phyloP scores from a whole-genome alignment of 2,797 vertebrate species.

The Pyrrhura leucotis region DNA sequence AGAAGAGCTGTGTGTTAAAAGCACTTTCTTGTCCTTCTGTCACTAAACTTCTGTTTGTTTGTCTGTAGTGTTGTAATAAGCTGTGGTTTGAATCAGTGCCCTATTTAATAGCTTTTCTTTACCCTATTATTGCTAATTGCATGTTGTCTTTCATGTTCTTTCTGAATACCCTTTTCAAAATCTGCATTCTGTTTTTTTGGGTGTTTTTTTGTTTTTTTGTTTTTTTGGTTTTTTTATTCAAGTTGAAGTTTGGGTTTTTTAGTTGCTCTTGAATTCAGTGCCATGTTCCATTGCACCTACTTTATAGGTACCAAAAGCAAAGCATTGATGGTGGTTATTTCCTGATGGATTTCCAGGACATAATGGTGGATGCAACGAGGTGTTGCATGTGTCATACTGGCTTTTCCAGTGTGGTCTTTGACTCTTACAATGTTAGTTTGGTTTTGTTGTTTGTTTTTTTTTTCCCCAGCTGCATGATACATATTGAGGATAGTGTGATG shows the following conservation, averaged over 20 bases:
- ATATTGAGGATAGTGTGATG: neutral
- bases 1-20: neutral
- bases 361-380: fast-evolving
- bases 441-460: too few species aligned
- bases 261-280: fast-evolving
- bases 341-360: neutral
- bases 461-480: neutral
- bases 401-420: neutral
- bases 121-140: neutral
- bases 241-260: neutral
- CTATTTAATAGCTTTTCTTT: neutral
- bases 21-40: fast-evolving
- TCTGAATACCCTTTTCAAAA: neutral
- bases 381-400: fast-evolving
- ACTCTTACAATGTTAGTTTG: fast-evolving
- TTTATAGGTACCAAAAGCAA: neutral
- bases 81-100: neutral
- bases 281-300: neutral
- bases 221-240: neutral
- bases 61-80: neutral
- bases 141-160: neutral
- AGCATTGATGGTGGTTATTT: neutral
- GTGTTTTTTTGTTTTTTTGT: neutral
- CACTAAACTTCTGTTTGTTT: neutral
- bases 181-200: neutral